Base-by-base conservation (phyloP, 1,140 invertebrate genomes). In the Zaprionus gabonicus region DNA sequence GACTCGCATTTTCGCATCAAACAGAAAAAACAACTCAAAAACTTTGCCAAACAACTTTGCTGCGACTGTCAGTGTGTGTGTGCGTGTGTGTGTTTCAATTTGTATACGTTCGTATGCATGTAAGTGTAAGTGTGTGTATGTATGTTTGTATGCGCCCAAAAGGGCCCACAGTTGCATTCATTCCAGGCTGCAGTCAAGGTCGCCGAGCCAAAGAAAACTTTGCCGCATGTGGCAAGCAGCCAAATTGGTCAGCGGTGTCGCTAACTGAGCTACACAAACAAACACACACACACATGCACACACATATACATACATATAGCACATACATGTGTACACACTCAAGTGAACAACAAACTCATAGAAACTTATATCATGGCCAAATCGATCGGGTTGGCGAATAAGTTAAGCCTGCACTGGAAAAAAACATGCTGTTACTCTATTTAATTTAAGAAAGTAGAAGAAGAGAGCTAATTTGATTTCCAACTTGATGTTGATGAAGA, bases 1-100 rank as follows among this genome's bases (percentile, higher is more conserved):
- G 84, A 87, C 81, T 87, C 78, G 59, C 74, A 83, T 87, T 88
- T 87, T 83, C 71, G 53, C 84, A 75, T 87, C 71, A 63, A 72
- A 69, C 65, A 71, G 58, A 80, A 87, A 31, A 80, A 82, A 66
- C 44, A 72, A 72, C 62, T 72, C 69, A 57, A 70, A 77, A 77
- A 55, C 76, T 64, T 74, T 80, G 63, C 55, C 57, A 63, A 58
- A 65, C 74, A 78, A 81, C 65, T 87, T 78, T 80, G 27, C 38
- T 59, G 31, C 51, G 36, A 28, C 7, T 51, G 13, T 20, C 9
- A n/a, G 23, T 46, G 23, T 46, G n/a, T 67, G 5, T 38, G 12
- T 27, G 6, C 23, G 38, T 49, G 56, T 12, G 3, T 44, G 20
- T 20, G 41, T 9, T 46, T 46, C n/a, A 46, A 17, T 46, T 46